A percentile compares a stretch with the other conserved stretches of the same genome.
Evolutionary conservation across 2,888 invertebrate genomes (phyloP).

Genomic region (Eupithecia abbreviata): DNA sequence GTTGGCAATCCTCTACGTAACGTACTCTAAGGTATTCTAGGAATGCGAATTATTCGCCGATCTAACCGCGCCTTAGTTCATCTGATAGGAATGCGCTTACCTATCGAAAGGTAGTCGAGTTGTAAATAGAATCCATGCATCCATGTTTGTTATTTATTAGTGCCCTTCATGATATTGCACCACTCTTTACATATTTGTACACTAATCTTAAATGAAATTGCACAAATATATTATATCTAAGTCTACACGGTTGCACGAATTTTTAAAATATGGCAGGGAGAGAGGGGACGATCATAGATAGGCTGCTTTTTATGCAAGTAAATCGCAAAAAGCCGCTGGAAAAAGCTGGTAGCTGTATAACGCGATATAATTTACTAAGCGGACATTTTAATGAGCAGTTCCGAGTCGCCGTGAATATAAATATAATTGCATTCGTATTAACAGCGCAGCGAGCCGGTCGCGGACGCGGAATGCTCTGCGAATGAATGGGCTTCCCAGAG

Average conservation of each 20-base stretch:
- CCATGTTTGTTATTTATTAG: too few relatives aligned
- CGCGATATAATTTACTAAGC: constrained; percentile 18
- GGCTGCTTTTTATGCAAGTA: background rate
- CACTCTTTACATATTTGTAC: background rate
- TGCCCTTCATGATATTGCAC: too few relatives aligned
- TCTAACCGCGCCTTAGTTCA: background rate
- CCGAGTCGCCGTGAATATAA: constrained; percentile 29
- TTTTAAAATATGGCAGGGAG: background rate
- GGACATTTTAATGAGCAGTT: constrained; percentile 38
- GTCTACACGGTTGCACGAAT: background rate
- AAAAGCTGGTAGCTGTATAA: constrained; percentile 11
- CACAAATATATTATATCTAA: background rate
- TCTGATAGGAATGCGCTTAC: background rate
- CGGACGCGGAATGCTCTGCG: background rate
- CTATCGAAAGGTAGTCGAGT: background rate
- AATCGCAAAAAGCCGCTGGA: background rate
- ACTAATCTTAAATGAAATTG: background rate
- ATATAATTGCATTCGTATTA: constrained; percentile 36
- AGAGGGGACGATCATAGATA: background rate
- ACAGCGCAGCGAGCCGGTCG: constrained; percentile 9
- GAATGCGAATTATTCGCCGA: background rate
- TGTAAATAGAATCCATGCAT: background rate
- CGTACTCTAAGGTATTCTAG: too few relatives aligned
- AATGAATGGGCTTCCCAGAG: constrained; percentile 19
- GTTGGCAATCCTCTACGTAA: too few relatives aligned